Evolutionary conservation across 2,888 invertebrate genomes (phyloP), one percentile per base, ranked within the genome.

Genomic region (Coecobrya sp.): DNA sequence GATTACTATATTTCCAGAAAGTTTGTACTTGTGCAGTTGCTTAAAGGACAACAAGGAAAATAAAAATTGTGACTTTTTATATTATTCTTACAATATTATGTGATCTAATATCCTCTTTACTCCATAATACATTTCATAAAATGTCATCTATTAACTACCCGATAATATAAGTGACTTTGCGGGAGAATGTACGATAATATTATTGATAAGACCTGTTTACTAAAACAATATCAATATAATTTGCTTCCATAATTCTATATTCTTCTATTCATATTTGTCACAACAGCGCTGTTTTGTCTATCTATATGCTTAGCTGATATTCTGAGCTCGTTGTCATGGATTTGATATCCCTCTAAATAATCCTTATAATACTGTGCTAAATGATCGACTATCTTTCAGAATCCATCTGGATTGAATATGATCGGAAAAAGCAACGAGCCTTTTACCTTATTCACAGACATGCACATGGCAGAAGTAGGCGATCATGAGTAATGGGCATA

Each of bases 401-500:
- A 79, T 55, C 59, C 19, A 10, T 82, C n/a, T n/a, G 52, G 49
- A 79, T 79, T 52, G 81, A 79, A 52, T 49, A 55, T 55, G 79
- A 52, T 52, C 27, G 22, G n/a, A 30, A 59, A 30, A 59, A 0
- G 30, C 55, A 49, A 49, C n/a, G 25, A 49, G 1, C 45, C 49
- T 45, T 13, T 70, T 13, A 25, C 49, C 0, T 7, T 13, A 76
- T 76, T 76, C 45, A 73, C 68, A 16, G 30, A n/a, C 68, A 73
- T 19, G 36, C 68, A 16, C 36, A 76, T 76, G 45, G 49, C 76
- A 49, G 13, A 76, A 76, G 49, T 76, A 45, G 55, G 30, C 22
- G 16, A 65, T 62, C 76, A 76, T 90, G 79, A 90, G 49, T 90
- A 90, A 90, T 85, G 79, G 62, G 55, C 10, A 22, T 59, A 59